Conservation (phyloP, 2,888 invertebrate genomes). For the Tineola bisselliella region DNA sequence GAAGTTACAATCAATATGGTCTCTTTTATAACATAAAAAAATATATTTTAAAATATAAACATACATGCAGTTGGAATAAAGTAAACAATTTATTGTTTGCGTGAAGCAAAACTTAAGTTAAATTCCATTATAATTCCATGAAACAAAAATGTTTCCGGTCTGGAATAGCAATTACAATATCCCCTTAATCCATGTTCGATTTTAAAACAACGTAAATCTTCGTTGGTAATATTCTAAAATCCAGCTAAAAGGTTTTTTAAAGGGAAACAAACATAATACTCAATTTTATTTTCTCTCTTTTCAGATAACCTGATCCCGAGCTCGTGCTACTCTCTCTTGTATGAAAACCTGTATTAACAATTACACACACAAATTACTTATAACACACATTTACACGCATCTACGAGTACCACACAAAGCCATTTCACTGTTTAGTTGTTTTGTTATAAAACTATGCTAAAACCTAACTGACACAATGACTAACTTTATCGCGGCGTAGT, state of each 20-base stretch:
- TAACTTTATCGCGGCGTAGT: constrained; percentile 32
- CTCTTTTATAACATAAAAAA: no score
- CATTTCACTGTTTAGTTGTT: neutral
- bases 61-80: no score
- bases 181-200: neutral
- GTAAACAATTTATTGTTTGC: no score
- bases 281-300: neutral
- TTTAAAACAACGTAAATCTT: constrained; percentile 1
- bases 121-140: neutral
- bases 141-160: neutral
- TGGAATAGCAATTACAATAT: neutral
- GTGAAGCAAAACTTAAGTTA: neutral
- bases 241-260: constrained; percentile 12
- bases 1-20: no score
- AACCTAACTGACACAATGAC: constrained; percentile 36
- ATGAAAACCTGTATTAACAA: neutral
- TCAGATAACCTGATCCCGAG: constrained; percentile 8
- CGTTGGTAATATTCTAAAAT: neutral
- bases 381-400: neutral
- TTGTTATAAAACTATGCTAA: constrained; percentile 34
- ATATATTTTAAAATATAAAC: no score
- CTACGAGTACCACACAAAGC: no score
- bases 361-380: neutral
- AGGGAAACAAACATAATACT: constrained; percentile 10
- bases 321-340: neutral